Evolutionary conservation across 2,113 vertebrate species (phyloP).

Genomic region (Eretmochelys imbricata): DNA sequence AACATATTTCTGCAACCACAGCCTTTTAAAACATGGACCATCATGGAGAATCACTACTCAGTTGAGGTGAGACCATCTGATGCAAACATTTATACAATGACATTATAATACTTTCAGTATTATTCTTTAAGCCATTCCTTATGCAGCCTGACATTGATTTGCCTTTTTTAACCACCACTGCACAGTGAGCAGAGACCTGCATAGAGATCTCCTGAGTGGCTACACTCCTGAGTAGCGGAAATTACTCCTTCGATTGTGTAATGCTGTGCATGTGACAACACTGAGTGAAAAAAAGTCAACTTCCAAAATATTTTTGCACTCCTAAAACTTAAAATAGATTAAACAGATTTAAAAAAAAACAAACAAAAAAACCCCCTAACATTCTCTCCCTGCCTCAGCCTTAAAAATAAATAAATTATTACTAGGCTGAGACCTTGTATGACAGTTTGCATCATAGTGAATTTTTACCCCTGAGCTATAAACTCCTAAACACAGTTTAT

Average conservation of each 20-base stretch:
- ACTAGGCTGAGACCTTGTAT: not conserved
- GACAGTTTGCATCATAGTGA: not conserved
- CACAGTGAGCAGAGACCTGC: not conserved
- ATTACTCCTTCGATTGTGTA: not conserved
- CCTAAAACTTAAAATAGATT: not conserved
- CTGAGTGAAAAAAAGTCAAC: not conserved
- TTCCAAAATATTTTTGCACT: not conserved
- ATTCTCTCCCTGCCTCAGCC: not conserved
- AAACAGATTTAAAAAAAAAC: not conserved
- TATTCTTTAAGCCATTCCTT: constrained; percentile 28
- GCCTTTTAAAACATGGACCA: not conserved
- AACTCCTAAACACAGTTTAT: constrained; percentile 17
- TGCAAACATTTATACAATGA: not conserved
- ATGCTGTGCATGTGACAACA: not conserved
- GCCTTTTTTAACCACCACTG: not conserved
- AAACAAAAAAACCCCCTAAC: not conserved
- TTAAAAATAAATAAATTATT: constrained; percentile 11
- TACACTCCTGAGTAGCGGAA: accelerated
- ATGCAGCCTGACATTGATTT: not conserved
- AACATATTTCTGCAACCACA: not conserved
- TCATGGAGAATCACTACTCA: not conserved
- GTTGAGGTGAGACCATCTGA: not conserved
- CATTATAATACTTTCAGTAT: not conserved
- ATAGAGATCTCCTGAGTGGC: not conserved
- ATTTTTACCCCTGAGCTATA: constrained; percentile 17